Evolutionary conservation across 2,888 invertebrate genomes (phyloP), one percentile per base, ranked within the genome.

Genomic region (Melieria crassipennis): DNA sequence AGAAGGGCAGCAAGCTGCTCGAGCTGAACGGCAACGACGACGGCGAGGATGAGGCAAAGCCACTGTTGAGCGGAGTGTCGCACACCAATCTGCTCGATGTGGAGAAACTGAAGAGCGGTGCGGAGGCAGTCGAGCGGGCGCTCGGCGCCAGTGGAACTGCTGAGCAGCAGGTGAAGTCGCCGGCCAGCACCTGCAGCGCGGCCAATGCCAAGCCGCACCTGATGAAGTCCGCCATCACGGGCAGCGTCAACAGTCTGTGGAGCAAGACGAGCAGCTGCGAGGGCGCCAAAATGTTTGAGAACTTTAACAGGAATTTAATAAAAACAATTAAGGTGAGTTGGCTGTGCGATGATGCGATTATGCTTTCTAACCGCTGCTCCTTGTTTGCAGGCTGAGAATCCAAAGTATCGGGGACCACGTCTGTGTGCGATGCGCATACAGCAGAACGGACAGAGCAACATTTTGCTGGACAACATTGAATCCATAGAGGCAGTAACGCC

Each of bases 401-500:
- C 87, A 9, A 86, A 86, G 72, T 78, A 86, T 72, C 83, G 82
- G 10, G 93, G 93, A 1, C 93, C 94, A 2, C 89, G 94, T 75
- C 91, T 93, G 79, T 94, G 94, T 80, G 92, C 94, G 66, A 89
- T 94, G 81, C 89, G 93, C 52, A 89, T 94, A 79, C 93, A 93
- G 80, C 93, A 93, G 80, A 91, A 91, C 6, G 93, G 93, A 6
- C 92, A 93, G 10, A 93, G 92, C 82, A 94, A 94, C 83, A 93
- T 94, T 79, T 87, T 94, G 5, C 87, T 94, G 43, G 94, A 94
- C 84, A 94, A 93, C 79, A 92, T 92, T 48, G 92, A 92, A 78
- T 91, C 92, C 60, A 79, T 86, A 11, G 84, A 85, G 61, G 81
- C 85, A 11, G 90, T 92, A 46, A 91, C 92, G 11, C 93, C 94